phyloP scores from a whole-genome alignment of 2,113 vertebrate species.

The Otolemur garnettii region DNA sequence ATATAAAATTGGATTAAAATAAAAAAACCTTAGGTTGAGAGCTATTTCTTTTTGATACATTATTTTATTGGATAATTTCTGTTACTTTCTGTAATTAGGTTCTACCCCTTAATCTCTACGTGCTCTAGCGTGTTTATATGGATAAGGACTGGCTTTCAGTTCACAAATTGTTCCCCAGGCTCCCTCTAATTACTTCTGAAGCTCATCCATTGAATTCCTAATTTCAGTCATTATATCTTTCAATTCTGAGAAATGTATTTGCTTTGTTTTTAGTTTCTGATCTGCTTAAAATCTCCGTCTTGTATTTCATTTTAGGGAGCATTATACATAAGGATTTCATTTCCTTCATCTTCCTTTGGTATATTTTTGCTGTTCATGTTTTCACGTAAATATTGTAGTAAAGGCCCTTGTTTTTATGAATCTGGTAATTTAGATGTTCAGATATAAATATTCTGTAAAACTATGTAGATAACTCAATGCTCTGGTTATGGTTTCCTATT shows the following conservation, averaged over 20 bases:
- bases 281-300: not conserved
- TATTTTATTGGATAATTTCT: not conserved
- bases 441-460: not conserved
- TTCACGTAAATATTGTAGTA: not conserved
- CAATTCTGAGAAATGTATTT: not conserved
- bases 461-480: not conserved
- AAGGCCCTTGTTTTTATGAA: not conserved
- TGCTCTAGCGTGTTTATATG: not conserved
- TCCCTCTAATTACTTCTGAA: not conserved
- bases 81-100: no score
- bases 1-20: not conserved
- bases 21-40: not conserved
- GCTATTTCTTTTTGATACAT: not conserved
- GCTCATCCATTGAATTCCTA: constrained; percentile 11
- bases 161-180: not conserved
- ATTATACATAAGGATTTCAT: not conserved
- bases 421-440: not conserved
- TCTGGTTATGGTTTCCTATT: not conserved
- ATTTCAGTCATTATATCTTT: not conserved
- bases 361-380: not conserved
- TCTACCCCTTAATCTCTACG: no score
- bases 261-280: not conserved
- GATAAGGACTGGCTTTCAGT: not conserved
- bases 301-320: not conserved
- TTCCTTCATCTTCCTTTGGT: not conserved